Conservation (phyloP, 2,797 vertebrate genomes). For the Bradypus variegatus region DNA sequence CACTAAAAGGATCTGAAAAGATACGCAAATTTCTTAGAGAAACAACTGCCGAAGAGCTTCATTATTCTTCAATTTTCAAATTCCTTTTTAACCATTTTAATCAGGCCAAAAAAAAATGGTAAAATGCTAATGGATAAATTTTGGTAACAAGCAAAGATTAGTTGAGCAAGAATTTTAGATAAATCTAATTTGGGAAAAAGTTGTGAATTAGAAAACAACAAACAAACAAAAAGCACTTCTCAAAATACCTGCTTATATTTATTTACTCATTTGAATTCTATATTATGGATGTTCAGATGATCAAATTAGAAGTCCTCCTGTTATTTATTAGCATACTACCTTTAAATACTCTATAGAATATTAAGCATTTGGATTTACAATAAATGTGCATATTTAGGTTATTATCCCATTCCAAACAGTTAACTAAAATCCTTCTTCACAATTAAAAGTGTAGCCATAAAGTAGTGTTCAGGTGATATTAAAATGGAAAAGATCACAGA, state of each 20-base stretch:
- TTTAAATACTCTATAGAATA: background rate
- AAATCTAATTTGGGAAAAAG: background rate
- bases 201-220: background rate
- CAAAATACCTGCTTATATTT: background rate
- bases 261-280: background rate
- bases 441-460: background rate
- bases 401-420: background rate
- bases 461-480: background rate
- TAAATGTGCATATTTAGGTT: background rate
- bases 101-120: background rate
- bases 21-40: background rate
- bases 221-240: background rate
- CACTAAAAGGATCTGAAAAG: background rate
- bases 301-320: background rate
- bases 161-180: background rate
- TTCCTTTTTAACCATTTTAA: background rate
- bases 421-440: background rate
- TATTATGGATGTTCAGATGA: background rate
- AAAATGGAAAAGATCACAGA: background rate
- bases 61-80: background rate
- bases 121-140: background rate
- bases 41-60: background rate
- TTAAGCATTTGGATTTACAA: conserved; percentile 25
- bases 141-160: background rate
- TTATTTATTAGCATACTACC: background rate